These are phyloP conservation scores for Acyrthosiphon pisum DNA, from an alignment of 1,140 invertebrate species.

Conservation along the genomic window DNA sequence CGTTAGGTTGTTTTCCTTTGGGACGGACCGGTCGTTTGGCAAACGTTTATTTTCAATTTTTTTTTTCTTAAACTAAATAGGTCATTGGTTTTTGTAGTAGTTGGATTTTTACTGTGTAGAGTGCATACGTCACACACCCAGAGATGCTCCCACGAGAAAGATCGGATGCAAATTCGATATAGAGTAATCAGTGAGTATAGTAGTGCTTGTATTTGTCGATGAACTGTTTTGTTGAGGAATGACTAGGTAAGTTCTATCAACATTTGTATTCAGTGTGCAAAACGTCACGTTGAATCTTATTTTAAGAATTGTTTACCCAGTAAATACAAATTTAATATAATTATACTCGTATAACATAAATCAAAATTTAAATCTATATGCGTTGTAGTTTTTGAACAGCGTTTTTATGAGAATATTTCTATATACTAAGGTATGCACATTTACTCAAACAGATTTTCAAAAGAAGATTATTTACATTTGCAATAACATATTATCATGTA, in stretches of 20 bases:
- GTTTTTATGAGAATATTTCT: neutral
- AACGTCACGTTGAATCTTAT: neutral
- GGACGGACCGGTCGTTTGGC: neutral
- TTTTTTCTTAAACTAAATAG: neutral
- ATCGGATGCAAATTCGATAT: slow-evolving; percentile 18
- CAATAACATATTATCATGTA: neutral
- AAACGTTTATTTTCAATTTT: slow-evolving; percentile 54
- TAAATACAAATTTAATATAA: slow-evolving; percentile 6
- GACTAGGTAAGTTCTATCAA: neutral
- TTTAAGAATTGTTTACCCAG: neutral
- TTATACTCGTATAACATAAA: neutral
- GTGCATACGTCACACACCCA: neutral
- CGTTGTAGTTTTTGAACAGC: neutral
- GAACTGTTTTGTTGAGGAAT: neutral
- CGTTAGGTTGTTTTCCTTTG: slow-evolving; percentile 5
- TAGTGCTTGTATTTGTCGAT: neutral
- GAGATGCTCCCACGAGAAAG: neutral
- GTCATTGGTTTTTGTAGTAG: neutral
- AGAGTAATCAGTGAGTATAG: neutral
- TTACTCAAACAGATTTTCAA: neutral
- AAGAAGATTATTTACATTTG: neutral
- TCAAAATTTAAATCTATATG: neutral
- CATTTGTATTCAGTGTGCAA: neutral
- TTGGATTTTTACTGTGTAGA: neutral
- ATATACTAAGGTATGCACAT: neutral